These are phyloP conservation scores for Zalophus californianus DNA, from an alignment of 2,797 vertebrate species.

Conservation along the genomic window DNA sequence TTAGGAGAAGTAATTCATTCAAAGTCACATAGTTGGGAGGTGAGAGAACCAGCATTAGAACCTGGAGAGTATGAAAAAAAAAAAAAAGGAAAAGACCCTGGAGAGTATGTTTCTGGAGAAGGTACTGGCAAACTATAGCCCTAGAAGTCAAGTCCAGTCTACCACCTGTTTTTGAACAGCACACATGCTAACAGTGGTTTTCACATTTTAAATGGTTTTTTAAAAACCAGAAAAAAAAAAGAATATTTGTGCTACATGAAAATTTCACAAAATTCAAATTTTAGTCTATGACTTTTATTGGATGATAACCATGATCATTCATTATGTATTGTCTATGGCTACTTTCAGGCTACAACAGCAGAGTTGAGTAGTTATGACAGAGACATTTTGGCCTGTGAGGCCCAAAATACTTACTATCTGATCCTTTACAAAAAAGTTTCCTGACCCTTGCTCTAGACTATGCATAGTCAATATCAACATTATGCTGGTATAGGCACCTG, in stretches of 20 bases:
- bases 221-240: background rate
- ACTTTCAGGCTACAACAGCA: background rate
- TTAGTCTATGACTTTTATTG: background rate
- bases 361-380: background rate
- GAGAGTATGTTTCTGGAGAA: background rate
- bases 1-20: background rate
- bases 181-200: background rate
- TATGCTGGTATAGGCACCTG: background rate
- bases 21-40: background rate
- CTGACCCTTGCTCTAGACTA: background rate
- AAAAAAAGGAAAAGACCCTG: background rate
- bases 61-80: background rate
- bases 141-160: background rate
- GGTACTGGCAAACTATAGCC: background rate
- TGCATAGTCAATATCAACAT: background rate
- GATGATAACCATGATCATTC: background rate
- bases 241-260: background rate
- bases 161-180: background rate
- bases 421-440: background rate
- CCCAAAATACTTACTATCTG: background rate
- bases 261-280: slow-evolving; percentile 42
- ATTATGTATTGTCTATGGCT: background rate
- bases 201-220: background rate
- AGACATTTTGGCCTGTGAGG: background rate
- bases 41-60: slow-evolving; percentile 5